Evolutionary conservation across 2,888 invertebrate species (phyloP), one percentile per base, ranked within the genome.

Genomic region (Lymantria dispar): DNA sequence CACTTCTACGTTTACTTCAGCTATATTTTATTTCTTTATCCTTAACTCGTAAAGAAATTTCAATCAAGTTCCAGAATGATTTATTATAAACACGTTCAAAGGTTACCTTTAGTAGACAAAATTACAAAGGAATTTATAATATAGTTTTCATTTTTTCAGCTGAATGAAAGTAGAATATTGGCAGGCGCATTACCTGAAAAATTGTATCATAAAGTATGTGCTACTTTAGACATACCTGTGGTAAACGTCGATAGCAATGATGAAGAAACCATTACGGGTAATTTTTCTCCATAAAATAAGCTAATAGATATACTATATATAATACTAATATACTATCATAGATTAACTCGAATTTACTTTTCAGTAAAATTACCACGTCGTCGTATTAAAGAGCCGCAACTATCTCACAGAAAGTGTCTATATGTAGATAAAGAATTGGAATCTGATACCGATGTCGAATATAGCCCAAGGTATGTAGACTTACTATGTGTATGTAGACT

Each of bases 361-460:
- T n/a, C 54, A 74, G 72, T 50, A 10, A 48, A 50, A 44, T 30
- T 57, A 5, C 56, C 64, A 7, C 62, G 76, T 8, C 72, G 72
- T 3, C 44, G 52, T 3, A 33, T 74, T 10, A 90, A 87, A 56
- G 72, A 84, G 43, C 87, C 90, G 0, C 70, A 83, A 54, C 50
- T 91, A 15, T 84, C 89, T 1, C 69, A 70, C 48, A 78, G 87
- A 58, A 85, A 83, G 59, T 75, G 79, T 39, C 66, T 91, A 9
- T 58, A 68, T 42, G 75, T 91, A 30, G 76, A 85, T 37, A 75
- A 84, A 64, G 85, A 86, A 44, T 45, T 83, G 52, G 84, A 91
- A 50, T 87, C 90, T 0, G 91, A 91, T 53, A 91, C 89, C 0
- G 91, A 91, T 45, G 91, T 91, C 5, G 91, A 90, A 70, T 56